Evolutionary conservation across 2,888 invertebrate genomes (phyloP).

Genomic region (Vanessa cardui): DNA sequence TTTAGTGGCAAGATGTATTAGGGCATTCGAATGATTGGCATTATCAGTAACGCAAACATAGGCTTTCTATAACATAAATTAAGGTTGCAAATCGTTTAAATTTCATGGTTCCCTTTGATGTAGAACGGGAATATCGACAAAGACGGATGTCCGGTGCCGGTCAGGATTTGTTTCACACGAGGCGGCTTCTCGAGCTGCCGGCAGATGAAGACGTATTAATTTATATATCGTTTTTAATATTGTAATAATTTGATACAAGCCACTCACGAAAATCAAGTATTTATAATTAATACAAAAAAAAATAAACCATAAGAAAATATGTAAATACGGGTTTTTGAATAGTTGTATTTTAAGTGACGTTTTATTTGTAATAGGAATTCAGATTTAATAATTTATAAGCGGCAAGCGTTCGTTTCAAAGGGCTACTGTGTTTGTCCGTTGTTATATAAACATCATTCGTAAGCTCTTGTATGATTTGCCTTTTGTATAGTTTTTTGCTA

Average conservation of each 20-base stretch:
- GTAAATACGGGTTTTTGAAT: slow-evolving; percentile 16
- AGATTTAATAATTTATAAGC: slow-evolving; percentile 56
- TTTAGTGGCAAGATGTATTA: slow-evolving; percentile 72
- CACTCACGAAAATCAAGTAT: background rate
- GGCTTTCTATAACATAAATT: slow-evolving; percentile 49
- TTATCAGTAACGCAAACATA: slow-evolving; percentile 44
- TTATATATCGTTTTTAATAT: slow-evolving; percentile 14
- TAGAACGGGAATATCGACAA: slow-evolving; percentile 81
- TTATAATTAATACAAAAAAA: slow-evolving; percentile 29
- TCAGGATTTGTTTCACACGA: slow-evolving; percentile 82
- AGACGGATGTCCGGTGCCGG: slow-evolving; percentile 83
- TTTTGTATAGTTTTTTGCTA: slow-evolving; percentile 58
- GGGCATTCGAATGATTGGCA: slow-evolving; percentile 58
- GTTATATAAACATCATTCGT: slow-evolving; percentile 71
- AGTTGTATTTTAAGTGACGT: slow-evolving; percentile 7
- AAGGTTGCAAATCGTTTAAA: slow-evolving; percentile 68
- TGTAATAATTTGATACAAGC: background rate
- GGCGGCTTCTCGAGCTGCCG: slow-evolving; percentile 56
- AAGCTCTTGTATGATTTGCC: slow-evolving; percentile 59
- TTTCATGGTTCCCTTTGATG: slow-evolving; percentile 75
- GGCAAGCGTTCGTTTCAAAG: slow-evolving; percentile 63
- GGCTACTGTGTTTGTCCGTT: slow-evolving; percentile 60
- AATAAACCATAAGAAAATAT: slow-evolving; percentile 33
- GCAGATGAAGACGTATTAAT: slow-evolving; percentile 44
- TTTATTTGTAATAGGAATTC: slow-evolving; percentile 45